Evolutionary conservation across 2,113 vertebrate genomes (phyloP).

Genomic region (Vimba vimba): DNA sequence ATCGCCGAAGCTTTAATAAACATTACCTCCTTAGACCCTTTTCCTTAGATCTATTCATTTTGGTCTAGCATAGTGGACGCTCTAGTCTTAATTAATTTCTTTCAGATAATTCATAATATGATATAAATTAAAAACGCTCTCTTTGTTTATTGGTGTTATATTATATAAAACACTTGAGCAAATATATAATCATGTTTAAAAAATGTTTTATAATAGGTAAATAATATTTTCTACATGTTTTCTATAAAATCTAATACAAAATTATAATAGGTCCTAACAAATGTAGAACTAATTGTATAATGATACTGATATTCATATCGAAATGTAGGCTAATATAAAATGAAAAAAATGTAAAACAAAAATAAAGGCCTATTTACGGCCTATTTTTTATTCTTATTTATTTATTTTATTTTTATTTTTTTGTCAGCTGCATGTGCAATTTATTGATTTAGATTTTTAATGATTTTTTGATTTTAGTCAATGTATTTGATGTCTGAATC

Average conservation of each 20-base stretch:
- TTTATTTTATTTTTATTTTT: no score
- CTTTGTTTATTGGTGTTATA: not conserved
- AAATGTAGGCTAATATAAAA: not conserved
- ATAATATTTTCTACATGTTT: not conserved
- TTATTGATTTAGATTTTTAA: no score
- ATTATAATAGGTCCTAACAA: no score
- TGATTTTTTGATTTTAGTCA: no score
- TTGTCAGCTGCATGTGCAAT: no score
- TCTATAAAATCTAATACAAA: not conserved
- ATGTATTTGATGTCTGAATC: no score
- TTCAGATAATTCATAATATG: not conserved
- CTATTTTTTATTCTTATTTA: no score
- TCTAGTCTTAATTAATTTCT: not conserved
- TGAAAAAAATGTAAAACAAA: not conserved
- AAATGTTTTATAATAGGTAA: not conserved
- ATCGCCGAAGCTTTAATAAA: constrained; percentile 26
- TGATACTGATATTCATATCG: no score
- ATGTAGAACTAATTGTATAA: not conserved
- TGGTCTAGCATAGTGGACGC: not conserved
- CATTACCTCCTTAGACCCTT: constrained; percentile 12
- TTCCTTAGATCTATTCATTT: not conserved
- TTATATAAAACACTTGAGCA: not conserved
- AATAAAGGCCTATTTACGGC: no score
- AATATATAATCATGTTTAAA: not conserved
- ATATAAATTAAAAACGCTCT: not conserved